These are phyloP conservation scores for Melanaphis sacchari DNA, from an alignment of 1,140 invertebrate species.

Conservation along the genomic window DNA sequence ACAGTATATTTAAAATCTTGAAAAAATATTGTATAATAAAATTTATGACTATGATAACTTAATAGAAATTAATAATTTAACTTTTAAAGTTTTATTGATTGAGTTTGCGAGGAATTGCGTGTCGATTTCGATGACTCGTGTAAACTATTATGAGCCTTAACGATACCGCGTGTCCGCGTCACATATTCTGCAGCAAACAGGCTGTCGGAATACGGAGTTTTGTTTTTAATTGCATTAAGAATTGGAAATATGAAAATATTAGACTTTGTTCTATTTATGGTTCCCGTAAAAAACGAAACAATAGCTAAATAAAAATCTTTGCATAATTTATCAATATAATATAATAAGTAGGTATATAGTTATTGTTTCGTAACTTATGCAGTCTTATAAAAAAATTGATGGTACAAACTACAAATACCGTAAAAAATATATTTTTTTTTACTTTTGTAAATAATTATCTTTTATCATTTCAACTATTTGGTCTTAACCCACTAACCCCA, in stretches of 20 bases:
- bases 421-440: not conserved
- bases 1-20: too few species aligned
- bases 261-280: not conserved
- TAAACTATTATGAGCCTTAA: not conserved
- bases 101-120: not conserved
- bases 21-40: too few species aligned
- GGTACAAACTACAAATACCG: not conserved
- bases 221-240: not conserved
- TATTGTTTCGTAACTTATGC: not conserved
- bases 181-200: not conserved
- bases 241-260: not conserved
- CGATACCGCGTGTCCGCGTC: too few species aligned
- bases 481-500: conserved; percentile 29
- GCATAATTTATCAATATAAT: not conserved
- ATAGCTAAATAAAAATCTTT: not conserved
- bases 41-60: too few species aligned
- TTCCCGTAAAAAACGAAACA: not conserved
- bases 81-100: too few species aligned
- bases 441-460: not conserved
- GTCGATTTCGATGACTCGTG: not conserved
- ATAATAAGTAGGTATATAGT: too few species aligned
- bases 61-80: too few species aligned
- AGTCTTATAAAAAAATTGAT: not conserved
- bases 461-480: not conserved
- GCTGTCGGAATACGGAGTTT: not conserved